A percentile compares a stretch with the other conserved stretches of the same genome.
These are phyloP conservation scores for Eriosoma lanigerum DNA, from an alignment of 1,140 invertebrate genomes.

Conservation along the genomic window DNA sequence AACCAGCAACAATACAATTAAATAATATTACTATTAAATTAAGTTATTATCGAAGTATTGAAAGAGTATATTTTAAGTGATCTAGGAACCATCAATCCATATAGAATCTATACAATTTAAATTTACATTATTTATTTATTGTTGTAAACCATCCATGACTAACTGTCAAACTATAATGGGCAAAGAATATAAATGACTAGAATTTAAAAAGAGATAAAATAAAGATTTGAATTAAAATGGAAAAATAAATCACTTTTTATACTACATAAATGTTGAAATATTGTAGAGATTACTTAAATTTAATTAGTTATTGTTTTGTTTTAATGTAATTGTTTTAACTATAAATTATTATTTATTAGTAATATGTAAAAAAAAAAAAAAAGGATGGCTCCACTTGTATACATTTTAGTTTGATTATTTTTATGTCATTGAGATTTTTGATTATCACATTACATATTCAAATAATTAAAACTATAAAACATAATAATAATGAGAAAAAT, in stretches of 20 bases:
- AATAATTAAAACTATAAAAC: neutral
- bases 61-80: neutral
- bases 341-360: neutral
- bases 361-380: neutral
- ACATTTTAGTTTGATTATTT: neutral
- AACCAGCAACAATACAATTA: neutral
- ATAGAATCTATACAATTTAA: too few relatives aligned
- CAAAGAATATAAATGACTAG: conserved; percentile 26
- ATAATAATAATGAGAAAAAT: neutral
- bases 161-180: neutral
- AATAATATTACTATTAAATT: conserved; percentile 6
- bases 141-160: neutral
- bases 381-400: neutral
- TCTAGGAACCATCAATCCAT: conserved; percentile 4
- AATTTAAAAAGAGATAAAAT: conserved; percentile 9
- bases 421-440: neutral
- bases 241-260: conserved; percentile 30
- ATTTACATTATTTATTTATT: too few relatives aligned
- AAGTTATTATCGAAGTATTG: neutral
- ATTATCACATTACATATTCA: neutral
- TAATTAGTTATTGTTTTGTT: neutral
- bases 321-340: neutral
- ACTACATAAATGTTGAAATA: neutral
- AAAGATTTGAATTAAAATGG: conserved; percentile 30
- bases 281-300: conserved; percentile 2